These are phyloP conservation scores for Actenoides lindsayi DNA, from an alignment of 2,113 vertebrate genomes.

Conservation along the genomic window DNA sequence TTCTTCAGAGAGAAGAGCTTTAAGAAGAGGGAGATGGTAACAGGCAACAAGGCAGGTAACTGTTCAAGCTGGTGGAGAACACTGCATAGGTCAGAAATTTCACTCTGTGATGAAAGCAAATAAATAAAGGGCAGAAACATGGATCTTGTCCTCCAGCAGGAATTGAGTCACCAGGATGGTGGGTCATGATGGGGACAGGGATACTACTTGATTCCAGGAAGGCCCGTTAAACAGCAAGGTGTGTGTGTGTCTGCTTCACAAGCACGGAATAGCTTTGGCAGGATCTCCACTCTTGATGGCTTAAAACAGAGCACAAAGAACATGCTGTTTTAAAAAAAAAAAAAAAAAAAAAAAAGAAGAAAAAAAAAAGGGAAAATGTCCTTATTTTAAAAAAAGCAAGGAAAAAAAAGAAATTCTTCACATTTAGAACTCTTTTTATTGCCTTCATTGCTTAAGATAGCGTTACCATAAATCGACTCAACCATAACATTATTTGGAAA, in stretches of 20 bases:
- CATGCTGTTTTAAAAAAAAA: background rate
- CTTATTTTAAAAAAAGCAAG: background rate
- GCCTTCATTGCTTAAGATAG: slow-evolving; percentile 53
- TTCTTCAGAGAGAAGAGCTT: background rate
- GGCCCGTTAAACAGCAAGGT: background rate
- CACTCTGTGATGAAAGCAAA: background rate
- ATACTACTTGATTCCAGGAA: background rate
- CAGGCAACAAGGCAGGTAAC: background rate
- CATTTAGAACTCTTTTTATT: slow-evolving; percentile 47
- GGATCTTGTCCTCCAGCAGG: background rate
- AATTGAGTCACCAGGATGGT: background rate
- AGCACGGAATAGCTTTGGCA: background rate
- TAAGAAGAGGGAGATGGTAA: background rate
- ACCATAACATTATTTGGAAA: slow-evolving; percentile 45
- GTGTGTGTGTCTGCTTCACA: background rate
- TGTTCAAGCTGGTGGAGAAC: background rate
- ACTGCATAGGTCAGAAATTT: background rate
- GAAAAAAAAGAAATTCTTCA: background rate
- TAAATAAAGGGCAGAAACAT: background rate
- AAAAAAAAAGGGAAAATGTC: background rate
- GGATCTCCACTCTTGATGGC: background rate
- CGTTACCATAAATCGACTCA: slow-evolving; percentile 50
- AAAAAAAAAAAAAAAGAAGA: background rate
- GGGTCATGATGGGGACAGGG: accelerated
- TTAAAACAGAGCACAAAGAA: slow-evolving; percentile 15